Evolutionary conservation across 2,888 invertebrate genomes (phyloP), one percentile per base, ranked within the genome.

Genomic region (Sycophila texana): DNA sequence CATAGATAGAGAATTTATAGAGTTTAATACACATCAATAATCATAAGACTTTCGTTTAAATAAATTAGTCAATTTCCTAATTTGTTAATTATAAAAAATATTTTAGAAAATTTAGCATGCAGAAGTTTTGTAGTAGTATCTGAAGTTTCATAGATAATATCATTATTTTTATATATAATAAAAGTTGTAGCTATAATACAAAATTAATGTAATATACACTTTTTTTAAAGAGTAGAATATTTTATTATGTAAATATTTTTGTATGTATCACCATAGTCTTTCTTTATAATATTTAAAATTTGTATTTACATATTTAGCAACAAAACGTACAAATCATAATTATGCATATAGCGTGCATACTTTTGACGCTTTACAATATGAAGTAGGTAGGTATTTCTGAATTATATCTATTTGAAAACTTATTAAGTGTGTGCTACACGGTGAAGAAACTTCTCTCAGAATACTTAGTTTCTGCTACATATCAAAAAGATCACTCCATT

Each of bases 321-420:
- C 65, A 75, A 74, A 74, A 79, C 20, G 12, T 63, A 79, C 16
- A 70, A 68, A 60, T 63, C 30, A 72, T 60, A 68, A 68, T 67
- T 68, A 61, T 74, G 73, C 73, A 60, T 74, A 22, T 63, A 74
- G 70, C 79, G 74, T 79, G 74, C 74, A 79, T 70, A 60, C 53
- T 65, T 65, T 61, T 26, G 71, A 18, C 49, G 49, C 55, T 60
- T 65, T 49, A 68, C 18, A 70, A 70, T 73, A 74, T 47, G 20
- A 2, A 30, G 39, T 10, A 39, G 39, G 10, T 39, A 39, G 39
- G 10, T 39, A 39, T 39, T 39, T 39, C 39, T 39, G 7, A 39
- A 39, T 39, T 39, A 39, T 39, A 39, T 10, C 39, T 10, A 39
- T 72, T 71, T 68, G n/a, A 68, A 47, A 78, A 14, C 18, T 67